Evolutionary conservation across 2,888 invertebrate species (phyloP), one percentile per base, ranked within the genome.

Genomic region (Molorchus minor): DNA sequence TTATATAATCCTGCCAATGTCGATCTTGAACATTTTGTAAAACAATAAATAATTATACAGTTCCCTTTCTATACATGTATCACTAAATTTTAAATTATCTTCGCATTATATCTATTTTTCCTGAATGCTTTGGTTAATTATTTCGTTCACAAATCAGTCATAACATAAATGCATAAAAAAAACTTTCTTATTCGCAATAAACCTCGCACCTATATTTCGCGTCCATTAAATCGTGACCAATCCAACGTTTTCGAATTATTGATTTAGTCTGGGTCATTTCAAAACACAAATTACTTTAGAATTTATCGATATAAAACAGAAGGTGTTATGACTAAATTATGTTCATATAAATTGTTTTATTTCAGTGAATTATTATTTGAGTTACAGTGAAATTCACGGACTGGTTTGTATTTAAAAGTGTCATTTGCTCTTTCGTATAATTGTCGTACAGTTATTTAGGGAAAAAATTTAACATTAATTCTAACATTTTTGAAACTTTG

Each of bases 221-320:
- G 12, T 40, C 47, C 40, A 30, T 20, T 21, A 47, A 41, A 60
- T 64, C 68, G 68, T 68, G 66, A 67, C 68, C 59, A 64, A 61
- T 56, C 62, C 55, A 56, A 19, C 49, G 54, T 64, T 65, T 61
- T 60, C 51, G 38, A 46, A 58, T 65, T 65, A 65, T 61, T 64
- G 59, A 64, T 67, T 68, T 64, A 62, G 68, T 68, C 68, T 68
- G 62, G 57, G 53, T 29, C 56, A 58, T 62, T 68, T 71, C 69
- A 69, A 69, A 71, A 69, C 68, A 67, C 51, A 64, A 65, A 64
- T 71, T 66, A 64, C 47, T 61, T 59, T 56, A 38, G 58, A 65
- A 62, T 63, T 63, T 56, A 41, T 56, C 46, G 45, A 43, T 46
- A 54, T 44, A 25, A 45, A 54, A 54, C 54, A 45, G 19, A 35